Base-by-base conservation (phyloP, 2,888 invertebrate genomes). In the Xestoiulus laeticollis region DNA sequence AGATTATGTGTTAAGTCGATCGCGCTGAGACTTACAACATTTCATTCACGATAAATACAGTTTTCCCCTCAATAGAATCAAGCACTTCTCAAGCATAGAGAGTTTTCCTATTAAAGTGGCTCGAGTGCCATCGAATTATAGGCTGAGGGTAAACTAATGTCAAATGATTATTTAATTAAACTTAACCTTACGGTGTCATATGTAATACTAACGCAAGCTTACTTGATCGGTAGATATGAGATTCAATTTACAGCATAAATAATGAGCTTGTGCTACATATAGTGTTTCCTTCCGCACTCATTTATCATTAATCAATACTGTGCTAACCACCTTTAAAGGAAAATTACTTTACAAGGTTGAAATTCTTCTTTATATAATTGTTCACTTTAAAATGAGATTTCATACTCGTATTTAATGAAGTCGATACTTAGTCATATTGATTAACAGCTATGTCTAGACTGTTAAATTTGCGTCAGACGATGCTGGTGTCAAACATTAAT, bases 401-500 rank as follows among this genome's bases (percentile, higher is more conserved):
- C 26, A 10, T 68, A 10, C 68, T 22, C 1, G 26, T 26, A 68
- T 68, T 68, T 22, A 68, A 68, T 6, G 68, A 68, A 68, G 26
- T 68, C 68, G 22, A 26, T 68, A 26, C 68, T 26, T 68, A 22
- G 68, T 68, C 68, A 22, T 26, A 26, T 26, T 68, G 22, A 68
- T 68, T 68, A 68, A 68, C 26, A 68, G 68, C 68, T 26, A n/a
- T 68, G 68, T 68, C 68, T 68, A 68, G 68, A 68, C 68, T 22
- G 22, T n/a, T n/a, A n/a, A 68, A 68, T 68, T 68, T 10, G 68
- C 26, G 68, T 68, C 12, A 68, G 68, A 26, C 22, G 10, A 22
- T 68, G 26, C 22, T 26, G 22, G 26, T 59, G 12, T 26, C 26
- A 22, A 68, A n/a, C 68, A 26, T 10, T 22, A 26, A 1, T 26